Evolutionary conservation across 2,113 vertebrate species (phyloP).

Genomic region (Apodemus speciosus): DNA sequence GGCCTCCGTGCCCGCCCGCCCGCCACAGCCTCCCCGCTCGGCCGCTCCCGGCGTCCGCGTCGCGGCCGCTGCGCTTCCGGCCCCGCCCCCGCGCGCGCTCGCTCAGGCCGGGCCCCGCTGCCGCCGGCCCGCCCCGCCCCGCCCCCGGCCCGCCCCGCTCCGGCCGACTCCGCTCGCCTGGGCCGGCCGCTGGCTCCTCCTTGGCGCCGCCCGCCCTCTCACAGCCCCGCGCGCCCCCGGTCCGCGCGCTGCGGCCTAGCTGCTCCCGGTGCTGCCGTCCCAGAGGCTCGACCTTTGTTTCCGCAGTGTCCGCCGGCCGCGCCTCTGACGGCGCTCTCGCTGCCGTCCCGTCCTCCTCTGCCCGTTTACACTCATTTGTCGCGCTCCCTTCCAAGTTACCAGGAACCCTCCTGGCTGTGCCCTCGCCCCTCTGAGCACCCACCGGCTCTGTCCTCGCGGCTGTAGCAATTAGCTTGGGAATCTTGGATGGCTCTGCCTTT

Average conservation of each 20-base stretch:
- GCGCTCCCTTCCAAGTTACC: not conserved
- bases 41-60: constrained; percentile 68
- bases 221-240: not conserved
- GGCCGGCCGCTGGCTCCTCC: constrained; percentile 44
- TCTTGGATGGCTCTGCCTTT: not conserved
- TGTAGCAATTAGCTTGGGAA: not conserved
- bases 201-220: not conserved
- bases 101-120: constrained; percentile 63
- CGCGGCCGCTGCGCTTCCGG: constrained; percentile 71
- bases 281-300: not conserved
- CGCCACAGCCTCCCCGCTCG: not conserved
- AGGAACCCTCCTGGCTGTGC: not conserved
- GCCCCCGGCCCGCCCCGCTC: not conserved
- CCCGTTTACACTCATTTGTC: not conserved
- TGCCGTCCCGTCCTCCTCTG: not conserved
- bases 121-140: constrained; percentile 44
- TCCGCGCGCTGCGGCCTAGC: constrained; percentile 44
- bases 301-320: not conserved
- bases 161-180: constrained; percentile 35
- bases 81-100: constrained; percentile 67
- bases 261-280: not conserved
- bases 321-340: not conserved
- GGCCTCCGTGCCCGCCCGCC: not conserved
- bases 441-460: not conserved
- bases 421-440: not conserved